Conservation (phyloP, 2,113 vertebrate genomes). For the Porphyrio hochstetteri region DNA sequence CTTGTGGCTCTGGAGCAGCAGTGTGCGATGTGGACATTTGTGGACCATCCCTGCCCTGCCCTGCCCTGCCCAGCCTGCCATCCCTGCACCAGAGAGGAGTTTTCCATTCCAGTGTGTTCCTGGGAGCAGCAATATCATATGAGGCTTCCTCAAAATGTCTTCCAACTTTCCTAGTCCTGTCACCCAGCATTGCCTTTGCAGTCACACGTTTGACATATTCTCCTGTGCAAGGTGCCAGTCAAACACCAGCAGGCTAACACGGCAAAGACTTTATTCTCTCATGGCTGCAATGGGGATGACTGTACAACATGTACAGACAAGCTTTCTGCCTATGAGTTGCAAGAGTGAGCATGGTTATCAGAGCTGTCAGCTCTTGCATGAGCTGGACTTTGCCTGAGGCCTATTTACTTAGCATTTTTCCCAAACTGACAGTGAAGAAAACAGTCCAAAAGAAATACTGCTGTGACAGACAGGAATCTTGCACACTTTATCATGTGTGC, state of each 20-base stretch:
- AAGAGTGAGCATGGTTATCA: background rate
- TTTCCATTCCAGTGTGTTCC: background rate
- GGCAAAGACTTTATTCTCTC: background rate
- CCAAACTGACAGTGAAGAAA: background rate
- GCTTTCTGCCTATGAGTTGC: background rate
- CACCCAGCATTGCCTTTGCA: background rate
- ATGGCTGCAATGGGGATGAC: background rate
- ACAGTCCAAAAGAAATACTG: background rate
- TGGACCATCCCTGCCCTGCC: background rate
- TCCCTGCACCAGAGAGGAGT: background rate
- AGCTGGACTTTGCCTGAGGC: background rate
- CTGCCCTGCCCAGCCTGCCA: background rate
- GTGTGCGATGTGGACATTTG: fast-evolving
- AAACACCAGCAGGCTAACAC: background rate
- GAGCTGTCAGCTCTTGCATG: background rate
- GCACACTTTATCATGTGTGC: background rate
- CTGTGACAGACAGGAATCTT: background rate
- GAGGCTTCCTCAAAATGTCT: background rate
- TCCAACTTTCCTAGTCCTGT: background rate
- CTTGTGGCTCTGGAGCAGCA: background rate
- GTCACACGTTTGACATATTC: fast-evolving
- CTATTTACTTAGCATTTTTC: background rate
- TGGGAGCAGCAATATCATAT: background rate
- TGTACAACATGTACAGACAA: background rate
- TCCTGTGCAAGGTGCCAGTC: background rate